Conservation (phyloP, 2,888 invertebrate species). For the Hybos culiciformis region DNA sequence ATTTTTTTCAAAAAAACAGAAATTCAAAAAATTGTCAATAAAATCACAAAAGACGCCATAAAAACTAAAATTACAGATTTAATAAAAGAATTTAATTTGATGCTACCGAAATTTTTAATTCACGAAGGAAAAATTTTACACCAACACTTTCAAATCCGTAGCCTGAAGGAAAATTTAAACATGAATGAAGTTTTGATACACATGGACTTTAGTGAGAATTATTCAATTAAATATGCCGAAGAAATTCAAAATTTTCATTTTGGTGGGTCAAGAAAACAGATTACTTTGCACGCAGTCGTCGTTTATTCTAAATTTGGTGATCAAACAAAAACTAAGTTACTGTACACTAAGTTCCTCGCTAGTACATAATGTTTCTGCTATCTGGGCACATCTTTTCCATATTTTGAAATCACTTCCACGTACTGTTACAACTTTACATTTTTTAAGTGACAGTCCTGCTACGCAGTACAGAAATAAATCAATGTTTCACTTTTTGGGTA, state of each 20-base stretch:
- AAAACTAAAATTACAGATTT: background rate
- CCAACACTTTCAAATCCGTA: background rate
- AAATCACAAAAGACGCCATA: background rate
- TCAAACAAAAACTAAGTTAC: background rate
- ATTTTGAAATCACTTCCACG: background rate
- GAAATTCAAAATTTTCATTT: background rate
- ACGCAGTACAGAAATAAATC: constrained; percentile 5
- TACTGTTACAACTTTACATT: background rate
- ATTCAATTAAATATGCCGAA: too few relatives aligned
- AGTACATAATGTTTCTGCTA: constrained; percentile 3
- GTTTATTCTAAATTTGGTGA: too few relatives aligned
- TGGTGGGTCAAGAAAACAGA: too few relatives aligned
- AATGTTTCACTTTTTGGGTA: background rate
- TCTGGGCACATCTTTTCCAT: constrained; percentile 4
- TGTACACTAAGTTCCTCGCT: background rate
- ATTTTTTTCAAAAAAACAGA: too few relatives aligned
- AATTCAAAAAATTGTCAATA: background rate
- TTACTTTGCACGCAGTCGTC: too few relatives aligned
- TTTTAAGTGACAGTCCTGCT: constrained; percentile 6
- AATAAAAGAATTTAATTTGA: background rate
- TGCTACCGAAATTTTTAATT: background rate
- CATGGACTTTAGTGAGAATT: background rate
- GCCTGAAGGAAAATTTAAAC: background rate
- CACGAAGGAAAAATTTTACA: background rate
- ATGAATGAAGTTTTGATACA: background rate